A percentile compares a stretch with the other conserved stretches of the same genome.
These are phyloP conservation scores for Nemotelus nigrinus DNA, from an alignment of 2,888 invertebrate genomes.

Conservation along the genomic window DNA sequence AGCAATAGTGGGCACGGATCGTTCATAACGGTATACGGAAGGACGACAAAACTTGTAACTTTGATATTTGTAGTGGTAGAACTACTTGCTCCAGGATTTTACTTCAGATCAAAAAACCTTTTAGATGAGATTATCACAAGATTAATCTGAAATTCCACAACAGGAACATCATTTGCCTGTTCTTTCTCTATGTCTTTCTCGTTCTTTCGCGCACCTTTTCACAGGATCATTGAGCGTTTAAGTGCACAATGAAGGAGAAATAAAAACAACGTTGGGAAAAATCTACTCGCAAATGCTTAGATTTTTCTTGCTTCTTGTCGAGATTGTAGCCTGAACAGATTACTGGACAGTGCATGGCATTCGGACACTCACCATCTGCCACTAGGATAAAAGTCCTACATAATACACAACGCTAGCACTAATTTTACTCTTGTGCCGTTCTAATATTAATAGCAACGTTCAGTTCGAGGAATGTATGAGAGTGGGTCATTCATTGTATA, in stretches of 20 bases:
- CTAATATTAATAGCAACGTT: constrained; percentile 15
- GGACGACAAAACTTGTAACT: not conserved
- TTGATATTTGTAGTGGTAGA: not conserved
- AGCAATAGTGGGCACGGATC: not conserved
- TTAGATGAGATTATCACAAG: constrained; percentile 34
- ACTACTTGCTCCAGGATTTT: constrained; percentile 1
- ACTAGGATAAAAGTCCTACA: constrained; percentile 1
- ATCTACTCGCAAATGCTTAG: not conserved
- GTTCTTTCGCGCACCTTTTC: not conserved
- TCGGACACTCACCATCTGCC: not conserved
- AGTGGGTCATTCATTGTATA: not conserved
- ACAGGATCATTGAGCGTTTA: too few species aligned
- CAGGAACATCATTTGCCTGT: constrained; percentile 12
- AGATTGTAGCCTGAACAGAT: too few species aligned
- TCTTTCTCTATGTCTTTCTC: not conserved
- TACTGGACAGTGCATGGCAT: not conserved
- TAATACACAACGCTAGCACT: constrained; percentile 6
- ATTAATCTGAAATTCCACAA: constrained; percentile 30
- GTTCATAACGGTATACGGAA: not conserved
- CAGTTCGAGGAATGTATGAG: not conserved
- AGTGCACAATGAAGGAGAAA: constrained; percentile 3
- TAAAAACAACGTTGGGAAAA: not conserved
- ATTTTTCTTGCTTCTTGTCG: not conserved
- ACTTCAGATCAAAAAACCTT: constrained; percentile 28
- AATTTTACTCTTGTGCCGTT: constrained; percentile 10